These are phyloP conservation scores for Ecliptopera silaceata DNA, from an alignment of 2,888 invertebrate genomes.

Conservation along the genomic window DNA sequence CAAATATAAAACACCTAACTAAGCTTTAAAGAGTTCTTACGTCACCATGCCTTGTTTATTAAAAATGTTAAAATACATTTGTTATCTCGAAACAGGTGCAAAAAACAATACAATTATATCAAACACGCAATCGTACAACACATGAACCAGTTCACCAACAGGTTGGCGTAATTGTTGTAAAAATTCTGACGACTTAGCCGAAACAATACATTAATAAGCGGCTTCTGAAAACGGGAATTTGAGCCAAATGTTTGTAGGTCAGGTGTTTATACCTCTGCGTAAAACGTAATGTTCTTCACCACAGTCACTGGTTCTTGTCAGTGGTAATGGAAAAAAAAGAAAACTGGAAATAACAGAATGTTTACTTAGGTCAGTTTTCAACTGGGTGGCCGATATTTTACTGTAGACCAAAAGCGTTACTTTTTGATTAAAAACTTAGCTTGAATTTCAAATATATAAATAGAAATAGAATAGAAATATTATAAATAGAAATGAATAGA, in stretches of 20 bases:
- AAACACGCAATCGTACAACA: neutral
- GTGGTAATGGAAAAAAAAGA: neutral
- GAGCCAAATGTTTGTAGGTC: slow-evolving; percentile 23
- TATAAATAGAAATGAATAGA: no score
- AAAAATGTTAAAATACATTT: no score
- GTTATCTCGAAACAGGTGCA: no score
- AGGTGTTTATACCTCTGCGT: slow-evolving; percentile 7
- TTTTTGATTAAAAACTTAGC: no score
- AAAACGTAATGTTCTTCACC: slow-evolving; percentile 7
- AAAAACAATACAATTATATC: no score
- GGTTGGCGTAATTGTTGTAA: neutral
- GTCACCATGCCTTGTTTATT: no score
- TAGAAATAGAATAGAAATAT: no score
- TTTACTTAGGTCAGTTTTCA: slow-evolving; percentile 12
- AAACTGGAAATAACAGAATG: no score
- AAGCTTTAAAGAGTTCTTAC: no score
- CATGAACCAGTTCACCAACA: neutral
- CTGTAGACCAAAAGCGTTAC: neutral
- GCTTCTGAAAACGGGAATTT: slow-evolving; percentile 19
- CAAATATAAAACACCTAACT: no score
- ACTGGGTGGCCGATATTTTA: slow-evolving; percentile 1
- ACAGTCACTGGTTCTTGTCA: slow-evolving; percentile 9
- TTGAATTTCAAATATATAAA: no score
- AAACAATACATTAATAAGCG: neutral
- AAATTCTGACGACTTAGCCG: neutral